Percentiles rank a stretch among this genome's conserved stretches.
Evolutionary conservation across 2,113 vertebrate genomes (phyloP).

Genomic region (Gymnobelideus leadbeateri): DNA sequence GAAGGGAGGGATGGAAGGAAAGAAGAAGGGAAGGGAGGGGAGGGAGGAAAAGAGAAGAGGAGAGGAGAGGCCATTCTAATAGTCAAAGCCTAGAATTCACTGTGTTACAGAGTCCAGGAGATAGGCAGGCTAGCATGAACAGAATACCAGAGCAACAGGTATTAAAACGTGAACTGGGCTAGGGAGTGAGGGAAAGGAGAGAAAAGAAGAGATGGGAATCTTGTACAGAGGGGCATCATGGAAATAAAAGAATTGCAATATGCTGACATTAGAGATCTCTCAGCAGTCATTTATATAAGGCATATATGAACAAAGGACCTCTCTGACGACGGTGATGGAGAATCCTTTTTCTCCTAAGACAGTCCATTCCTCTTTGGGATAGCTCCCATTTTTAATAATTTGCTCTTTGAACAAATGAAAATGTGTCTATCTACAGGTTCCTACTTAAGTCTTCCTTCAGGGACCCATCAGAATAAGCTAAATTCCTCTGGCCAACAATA

Average conservation of each 20-base stretch:
- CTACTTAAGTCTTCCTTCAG: background rate
- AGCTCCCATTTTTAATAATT: background rate
- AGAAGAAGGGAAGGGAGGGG: too few species aligned
- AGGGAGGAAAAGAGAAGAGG: too few species aligned
- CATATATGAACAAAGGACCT: background rate
- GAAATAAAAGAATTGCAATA: background rate
- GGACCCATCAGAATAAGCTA: background rate
- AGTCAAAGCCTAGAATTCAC: background rate
- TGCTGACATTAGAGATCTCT: background rate
- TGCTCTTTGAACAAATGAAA: background rate
- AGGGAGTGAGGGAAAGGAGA: background rate
- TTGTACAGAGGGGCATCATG: background rate
- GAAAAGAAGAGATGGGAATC: background rate
- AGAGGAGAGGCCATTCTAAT: background rate
- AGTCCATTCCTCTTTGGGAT: background rate
- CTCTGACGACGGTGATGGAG: background rate
- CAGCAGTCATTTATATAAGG: background rate
- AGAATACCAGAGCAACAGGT: background rate
- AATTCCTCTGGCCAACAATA: background rate
- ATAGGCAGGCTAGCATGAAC: background rate
- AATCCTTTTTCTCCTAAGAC: background rate
- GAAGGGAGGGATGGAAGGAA: fast-evolving
- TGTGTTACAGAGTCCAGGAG: background rate
- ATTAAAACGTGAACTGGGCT: background rate
- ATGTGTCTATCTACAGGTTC: background rate